Base-by-base conservation (phyloP, 2,888 invertebrate genomes). In the Chrysopilus asiliformis region DNA sequence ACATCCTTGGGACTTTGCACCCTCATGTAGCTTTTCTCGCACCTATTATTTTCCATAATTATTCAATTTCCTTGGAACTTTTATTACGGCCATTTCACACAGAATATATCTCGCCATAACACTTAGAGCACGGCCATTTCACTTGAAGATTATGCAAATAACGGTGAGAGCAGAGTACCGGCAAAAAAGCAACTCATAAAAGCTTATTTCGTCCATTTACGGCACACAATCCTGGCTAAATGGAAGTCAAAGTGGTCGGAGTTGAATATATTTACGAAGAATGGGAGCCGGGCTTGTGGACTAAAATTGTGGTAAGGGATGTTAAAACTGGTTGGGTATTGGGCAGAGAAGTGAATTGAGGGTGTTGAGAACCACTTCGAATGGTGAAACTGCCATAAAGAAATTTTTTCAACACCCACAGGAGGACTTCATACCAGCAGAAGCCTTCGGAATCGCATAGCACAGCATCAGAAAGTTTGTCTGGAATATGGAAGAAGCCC, bases 41-140 rank as follows among this genome's bases (percentile, higher is more conserved):
- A 39, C 38, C 42, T 42, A 38, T 42, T 38, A 42, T 42, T 42
- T 42, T 42, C 38, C 42, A 40, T 42, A 42, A 42, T 42, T 42
- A 42, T 42, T 40, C 42, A 42, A 42, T 42, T 42, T 40, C 39
- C 39, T 40, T 32, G 25, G 32, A 42, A 34, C 38, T 39, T 42
- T 42, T 38, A 42, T 40, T 37, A 42, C 32, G 32, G 37, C 33
- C 38, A 42, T 42, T 42, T 42, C 35, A 32, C 35, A 32, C 34
- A 40, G 35, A 29, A 35, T 32, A 41, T 38, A 31, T 38, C 30
- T 34, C 24, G 37, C 35, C 35, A 40, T 42, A 40, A 42, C 40
- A 42, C 42, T 42, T 38, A 34, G 39, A 37, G 32, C 26, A 37
- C 42, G 39, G 40, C 32, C 39, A 38, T 42, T 42, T 42, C 34